Base-by-base conservation (phyloP, 1,140 invertebrate genomes). In the Ceratoteleas bidentatus region DNA sequence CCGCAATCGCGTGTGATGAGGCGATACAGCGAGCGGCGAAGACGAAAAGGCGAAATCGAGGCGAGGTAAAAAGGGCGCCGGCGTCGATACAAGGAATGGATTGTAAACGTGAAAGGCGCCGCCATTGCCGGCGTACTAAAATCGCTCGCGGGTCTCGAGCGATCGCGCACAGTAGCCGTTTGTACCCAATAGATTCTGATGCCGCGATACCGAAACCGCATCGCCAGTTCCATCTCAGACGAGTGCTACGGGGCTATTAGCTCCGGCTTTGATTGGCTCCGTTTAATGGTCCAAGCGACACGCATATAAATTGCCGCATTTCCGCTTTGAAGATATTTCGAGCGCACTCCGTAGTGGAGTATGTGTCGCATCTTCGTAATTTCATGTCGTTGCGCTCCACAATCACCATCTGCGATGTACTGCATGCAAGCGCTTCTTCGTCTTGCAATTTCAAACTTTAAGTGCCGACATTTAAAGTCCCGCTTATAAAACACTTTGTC, bases 281-380 rank as follows among this genome's bases (percentile, higher is more conserved):
- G 87, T 87, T 91, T 91, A 91, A 91, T 90, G 88, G 86, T 81
- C 86, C 88, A 86, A 83, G 81, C 86, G 89, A 90, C 88, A 86
- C 86, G 88, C 88, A 87, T 89, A 90, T 90, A 90, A 90, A 91
- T 90, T 89, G 87, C 88, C 81, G 84, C 86, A 85, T 86, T 88
- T 85, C 85, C 83, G 85, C 89, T 91, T 90, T 90, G 88, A 90
- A 90, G 89, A 90, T 90, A 88, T 88, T 90, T 90, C 86, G 79
- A 90, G 89, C 79, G 81, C 85, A 82, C 68, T 79, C 56, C 56
- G 65, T 75, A 72, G 68, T 68, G 69, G 61, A 81, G 74, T 68
- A 81, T 82, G 76, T 82, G 77, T 81, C 73, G 72, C 65, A 80
- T 83, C 81, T 79, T 79, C 68, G 76, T 79, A 83, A 80, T 83